Evolutionary conservation across 2,888 invertebrate species (phyloP).

Genomic region (Heteromurus nitidus): DNA sequence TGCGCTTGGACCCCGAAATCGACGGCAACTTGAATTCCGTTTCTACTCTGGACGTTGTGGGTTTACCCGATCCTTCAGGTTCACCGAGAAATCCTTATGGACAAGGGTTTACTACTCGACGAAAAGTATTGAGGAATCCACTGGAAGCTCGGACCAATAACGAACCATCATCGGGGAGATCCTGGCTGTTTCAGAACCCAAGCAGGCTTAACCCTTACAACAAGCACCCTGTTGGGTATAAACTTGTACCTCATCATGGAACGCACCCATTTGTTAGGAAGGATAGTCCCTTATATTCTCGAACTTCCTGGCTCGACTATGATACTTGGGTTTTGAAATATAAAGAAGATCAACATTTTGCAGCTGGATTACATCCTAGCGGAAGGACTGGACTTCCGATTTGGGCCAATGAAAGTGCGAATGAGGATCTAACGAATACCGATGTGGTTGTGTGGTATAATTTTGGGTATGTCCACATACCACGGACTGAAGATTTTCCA

Average conservation of each 20-base stretch:
- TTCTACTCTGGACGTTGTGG: constrained; percentile 45
- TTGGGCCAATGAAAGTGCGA: constrained; percentile 29
- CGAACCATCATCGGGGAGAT: constrained; percentile 26
- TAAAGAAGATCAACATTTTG: constrained; percentile 62
- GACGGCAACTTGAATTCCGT: constrained; percentile 63
- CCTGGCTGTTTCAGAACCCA: constrained; percentile 53
- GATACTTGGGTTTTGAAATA: constrained; percentile 64
- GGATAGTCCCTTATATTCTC: constrained; percentile 46
- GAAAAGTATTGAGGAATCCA: constrained; percentile 19
- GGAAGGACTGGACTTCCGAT: constrained; percentile 26
- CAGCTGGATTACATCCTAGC: constrained; percentile 46
- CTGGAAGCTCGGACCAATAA: constrained; percentile 43
- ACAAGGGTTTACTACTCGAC: constrained; percentile 36
- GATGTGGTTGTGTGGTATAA: constrained; percentile 56
- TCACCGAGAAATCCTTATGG: constrained; percentile 29
- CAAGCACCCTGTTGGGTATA: constrained; percentile 59
- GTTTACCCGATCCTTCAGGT: constrained; percentile 2
- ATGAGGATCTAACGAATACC: constrained; percentile 4
- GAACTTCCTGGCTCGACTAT: constrained; percentile 52
- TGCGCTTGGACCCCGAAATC: constrained; percentile 68
- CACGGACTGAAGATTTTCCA: constrained; percentile 60
- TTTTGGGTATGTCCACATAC: constrained; percentile 51
- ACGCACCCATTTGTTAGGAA: constrained; percentile 34
- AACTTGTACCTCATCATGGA: constrained; percentile 38
- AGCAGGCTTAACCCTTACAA: constrained; percentile 35